A percentile compares a stretch with the other conserved stretches of the same genome.
Conservation (phyloP, 2,888 invertebrate genomes). For the Scaptomyza caliginosa region DNA sequence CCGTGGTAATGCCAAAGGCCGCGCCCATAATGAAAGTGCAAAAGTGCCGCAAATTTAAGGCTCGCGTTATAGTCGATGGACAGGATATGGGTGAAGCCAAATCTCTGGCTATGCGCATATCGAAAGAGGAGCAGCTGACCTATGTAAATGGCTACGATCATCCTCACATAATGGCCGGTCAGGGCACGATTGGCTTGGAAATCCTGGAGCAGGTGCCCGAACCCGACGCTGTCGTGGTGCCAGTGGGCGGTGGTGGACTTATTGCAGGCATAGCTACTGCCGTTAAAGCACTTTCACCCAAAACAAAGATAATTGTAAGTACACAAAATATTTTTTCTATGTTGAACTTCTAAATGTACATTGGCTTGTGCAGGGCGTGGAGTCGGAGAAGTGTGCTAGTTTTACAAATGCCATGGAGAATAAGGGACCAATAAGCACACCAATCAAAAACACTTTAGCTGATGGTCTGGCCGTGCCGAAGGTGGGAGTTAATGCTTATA, state of each 20-base stretch:
- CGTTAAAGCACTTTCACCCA: slow-evolving; percentile 93
- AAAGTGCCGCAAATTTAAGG: slow-evolving; percentile 92
- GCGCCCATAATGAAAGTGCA: slow-evolving; percentile 98
- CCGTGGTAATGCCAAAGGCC: slow-evolving; percentile 97
- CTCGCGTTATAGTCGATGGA: slow-evolving; percentile 90
- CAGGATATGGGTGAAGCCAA: slow-evolving; percentile 94
- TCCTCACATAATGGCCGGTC: slow-evolving; percentile 97
- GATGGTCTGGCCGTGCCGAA: slow-evolving; percentile 95
- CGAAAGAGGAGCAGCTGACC: slow-evolving; percentile 88
- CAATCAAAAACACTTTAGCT: slow-evolving; percentile 90
- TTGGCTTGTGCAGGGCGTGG: slow-evolving; percentile 91
- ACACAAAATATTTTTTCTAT: neutral
- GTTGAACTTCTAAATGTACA: neutral
- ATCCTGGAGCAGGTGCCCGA: slow-evolving; percentile 95
- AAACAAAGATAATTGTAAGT: slow-evolving; percentile 93
- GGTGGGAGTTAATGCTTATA: slow-evolving; percentile 93
- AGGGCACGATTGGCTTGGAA: slow-evolving; percentile 96
- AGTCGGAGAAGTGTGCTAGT: slow-evolving; percentile 95
- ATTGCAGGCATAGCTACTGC: slow-evolving; percentile 96
- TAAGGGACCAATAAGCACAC: slow-evolving; percentile 88
- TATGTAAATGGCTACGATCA: slow-evolving; percentile 98
- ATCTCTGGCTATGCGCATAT: slow-evolving; percentile 89
- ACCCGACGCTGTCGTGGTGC: slow-evolving; percentile 95
- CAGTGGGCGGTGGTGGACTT: slow-evolving; percentile 95
- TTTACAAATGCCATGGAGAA: slow-evolving; percentile 90